Conservation (phyloP, 2,113 vertebrate species). For the Thomomys bottae region DNA sequence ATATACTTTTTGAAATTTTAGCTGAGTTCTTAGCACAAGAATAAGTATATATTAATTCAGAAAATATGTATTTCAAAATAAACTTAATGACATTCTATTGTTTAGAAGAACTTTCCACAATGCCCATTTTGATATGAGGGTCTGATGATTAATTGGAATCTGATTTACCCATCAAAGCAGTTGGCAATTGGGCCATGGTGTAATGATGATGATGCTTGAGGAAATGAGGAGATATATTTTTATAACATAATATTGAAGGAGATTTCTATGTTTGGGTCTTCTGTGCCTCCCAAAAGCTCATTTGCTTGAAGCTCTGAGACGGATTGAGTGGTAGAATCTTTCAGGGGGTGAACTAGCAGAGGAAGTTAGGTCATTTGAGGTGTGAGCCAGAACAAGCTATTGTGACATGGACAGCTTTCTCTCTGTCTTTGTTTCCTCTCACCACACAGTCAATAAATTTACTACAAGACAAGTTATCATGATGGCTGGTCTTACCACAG, state of each 20-base stretch:
- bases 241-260: neutral
- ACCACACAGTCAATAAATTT: neutral
- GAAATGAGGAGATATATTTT: neutral
- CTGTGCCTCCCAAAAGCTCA: neutral
- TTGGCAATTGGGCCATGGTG: neutral
- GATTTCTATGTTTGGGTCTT: neutral
- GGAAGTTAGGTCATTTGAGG: neutral
- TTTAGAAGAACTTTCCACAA: neutral
- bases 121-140: neutral
- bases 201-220: neutral
- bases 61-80: neutral
- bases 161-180: neutral
- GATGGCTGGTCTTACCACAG: neutral
- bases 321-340: neutral
- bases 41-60: neutral
- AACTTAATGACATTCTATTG: neutral
- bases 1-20: neutral
- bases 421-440: too few species aligned
- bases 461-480: neutral
- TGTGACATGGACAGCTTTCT: neutral
- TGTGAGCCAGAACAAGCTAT: neutral
- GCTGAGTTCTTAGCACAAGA: conserved; percentile 3
- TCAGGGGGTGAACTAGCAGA: too few species aligned
- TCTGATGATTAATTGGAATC: neutral
- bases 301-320: neutral